Evolutionary conservation across 2,797 vertebrate species (phyloP), one percentile per base, ranked within the genome.

Genomic region (Argyrosomus regius): DNA sequence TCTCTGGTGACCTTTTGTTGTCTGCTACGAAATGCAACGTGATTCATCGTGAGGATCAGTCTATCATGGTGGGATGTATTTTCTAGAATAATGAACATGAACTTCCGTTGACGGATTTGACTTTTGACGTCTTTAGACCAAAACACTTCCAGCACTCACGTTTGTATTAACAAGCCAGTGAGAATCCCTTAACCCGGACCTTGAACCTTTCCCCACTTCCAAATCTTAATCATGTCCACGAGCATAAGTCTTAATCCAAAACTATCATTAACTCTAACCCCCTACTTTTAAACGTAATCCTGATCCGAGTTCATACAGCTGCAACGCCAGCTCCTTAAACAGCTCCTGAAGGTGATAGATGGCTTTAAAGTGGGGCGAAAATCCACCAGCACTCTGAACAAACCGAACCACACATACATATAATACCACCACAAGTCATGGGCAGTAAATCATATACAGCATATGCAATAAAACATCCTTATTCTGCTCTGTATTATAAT

Each of bases 131-230:
- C 43, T 72, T 17, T 17, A 43, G 53, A 14, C 22, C 24, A n/a
- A 57, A 67, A 66, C 43, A 28, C 56, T 72, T 22, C 31, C n/a
- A 43, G 43, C 31, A 45, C 57, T 48, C 60, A 58, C 41, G 43
- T 50, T 13, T 57, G 48, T 43, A n/a, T n/a, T 43, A 18, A 20
- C 22, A 22, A 31, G 17, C 35, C 52, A 9, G 54, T 43, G 54
- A 54, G 26, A 20, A 14, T 28, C 3, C 6, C 17, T 49, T 11
- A 1, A 45, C 39, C 16, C 39, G 3, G 18, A 49, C 22, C 31
- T 49, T 24, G 3, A 56, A 72, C 24, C 11, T 67, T 72, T 41
- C 18, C 1, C 14, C 20, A 65, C 26, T 20, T 54, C 18, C 72
- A 20, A 16, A 58, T 46, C 9, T 28, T 39, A 58, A 48, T 50